phyloP scores from a whole-genome alignment of 2,797 vertebrate genomes.

The Podarcis lilfordi region DNA sequence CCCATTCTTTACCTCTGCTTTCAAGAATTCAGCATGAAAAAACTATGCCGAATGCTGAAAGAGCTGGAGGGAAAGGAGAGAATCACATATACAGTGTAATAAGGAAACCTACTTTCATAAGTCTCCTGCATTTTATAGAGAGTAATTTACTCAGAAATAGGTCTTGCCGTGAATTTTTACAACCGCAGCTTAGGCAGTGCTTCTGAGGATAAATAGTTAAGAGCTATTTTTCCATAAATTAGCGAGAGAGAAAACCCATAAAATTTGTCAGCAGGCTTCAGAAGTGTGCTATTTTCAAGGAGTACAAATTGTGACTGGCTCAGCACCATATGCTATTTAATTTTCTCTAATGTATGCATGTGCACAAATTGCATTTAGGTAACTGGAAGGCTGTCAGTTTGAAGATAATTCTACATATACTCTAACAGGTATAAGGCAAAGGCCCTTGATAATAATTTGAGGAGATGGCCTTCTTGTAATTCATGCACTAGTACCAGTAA shows the following conservation, averaged over 20 bases:
- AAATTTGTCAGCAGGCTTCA: constrained; percentile 70
- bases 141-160: constrained; percentile 57
- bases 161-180: constrained; percentile 57
- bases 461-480: constrained; percentile 31
- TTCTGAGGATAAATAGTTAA: constrained; percentile 66
- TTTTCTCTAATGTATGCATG: constrained; percentile 70
- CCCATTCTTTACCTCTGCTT: background rate
- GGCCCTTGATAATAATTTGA: constrained; percentile 34
- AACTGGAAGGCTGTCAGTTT: constrained; percentile 57
- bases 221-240: constrained; percentile 67
- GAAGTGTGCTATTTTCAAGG: constrained; percentile 69
- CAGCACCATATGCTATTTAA: constrained; percentile 74
- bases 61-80: background rate
- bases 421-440: constrained; percentile 57
- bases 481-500: constrained; percentile 27
- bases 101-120: constrained; percentile 34
- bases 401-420: constrained; percentile 52
- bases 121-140: constrained; percentile 46
- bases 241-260: constrained; percentile 58
- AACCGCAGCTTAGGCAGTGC: constrained; percentile 38
- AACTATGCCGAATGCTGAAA: background rate
- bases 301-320: constrained; percentile 72
- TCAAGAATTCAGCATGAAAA: background rate
- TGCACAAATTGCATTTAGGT: constrained; percentile 66
- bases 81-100: background rate